Evolutionary conservation across 2,113 vertebrate genomes (phyloP).

Genomic region (Semicossyphus pulcher): DNA sequence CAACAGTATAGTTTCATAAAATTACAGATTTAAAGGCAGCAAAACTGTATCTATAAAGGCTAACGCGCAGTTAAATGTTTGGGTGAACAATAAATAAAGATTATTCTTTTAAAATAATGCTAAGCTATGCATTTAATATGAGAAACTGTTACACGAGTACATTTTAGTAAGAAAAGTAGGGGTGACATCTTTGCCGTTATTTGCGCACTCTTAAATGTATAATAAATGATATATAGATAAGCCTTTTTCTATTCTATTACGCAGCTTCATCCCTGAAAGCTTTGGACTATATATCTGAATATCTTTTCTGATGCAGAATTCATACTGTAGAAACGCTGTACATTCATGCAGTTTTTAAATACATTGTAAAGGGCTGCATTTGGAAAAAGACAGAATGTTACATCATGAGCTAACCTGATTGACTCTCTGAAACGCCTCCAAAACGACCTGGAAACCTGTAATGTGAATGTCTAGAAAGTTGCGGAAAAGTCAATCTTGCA

Average conservation of each 20-base stretch:
- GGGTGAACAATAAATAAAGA: slow-evolving; percentile 80
- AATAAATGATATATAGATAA: slow-evolving; percentile 57
- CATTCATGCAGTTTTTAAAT: slow-evolving; percentile 72
- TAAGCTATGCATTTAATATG: slow-evolving; percentile 57
- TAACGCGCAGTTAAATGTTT: slow-evolving; percentile 57
- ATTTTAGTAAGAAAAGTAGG: slow-evolving; percentile 65
- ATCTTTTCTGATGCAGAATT: slow-evolving; percentile 68
- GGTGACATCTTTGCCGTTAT: slow-evolving; percentile 40
- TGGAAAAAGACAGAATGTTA: not conserved
- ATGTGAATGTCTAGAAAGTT: slow-evolving; percentile 29
- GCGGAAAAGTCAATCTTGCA: slow-evolving; percentile 25
- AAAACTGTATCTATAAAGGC: slow-evolving; percentile 56
- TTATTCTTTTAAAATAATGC: slow-evolving; percentile 40
- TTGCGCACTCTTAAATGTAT: slow-evolving; percentile 44
- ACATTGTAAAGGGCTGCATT: slow-evolving; percentile 34
- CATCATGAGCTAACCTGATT: slow-evolving; percentile 6
- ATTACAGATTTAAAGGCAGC: slow-evolving; percentile 52
- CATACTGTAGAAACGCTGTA: slow-evolving; percentile 72
- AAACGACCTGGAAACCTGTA: slow-evolving; percentile 24
- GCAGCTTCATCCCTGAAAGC: slow-evolving; percentile 74
- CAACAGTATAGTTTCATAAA: slow-evolving; percentile 19
- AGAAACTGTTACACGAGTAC: slow-evolving; percentile 62
- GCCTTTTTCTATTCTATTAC: slow-evolving; percentile 57
- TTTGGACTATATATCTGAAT: slow-evolving; percentile 70
- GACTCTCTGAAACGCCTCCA: slow-evolving; percentile 22